phyloP scores from a whole-genome alignment of 2,888 invertebrate genomes.

The Agrypnus murinus region DNA sequence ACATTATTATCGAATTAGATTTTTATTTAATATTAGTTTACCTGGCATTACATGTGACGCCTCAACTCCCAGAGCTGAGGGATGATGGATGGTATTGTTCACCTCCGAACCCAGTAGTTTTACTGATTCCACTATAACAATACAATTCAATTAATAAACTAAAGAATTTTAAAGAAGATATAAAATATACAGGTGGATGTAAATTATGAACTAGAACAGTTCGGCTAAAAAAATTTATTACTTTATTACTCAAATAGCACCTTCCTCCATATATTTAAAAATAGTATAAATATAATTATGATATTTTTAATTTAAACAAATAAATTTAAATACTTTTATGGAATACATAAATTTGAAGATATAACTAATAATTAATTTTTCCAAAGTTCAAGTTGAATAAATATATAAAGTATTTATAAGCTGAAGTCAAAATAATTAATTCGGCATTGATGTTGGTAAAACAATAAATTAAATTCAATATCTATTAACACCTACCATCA shows the following conservation, averaged over 20 bases:
- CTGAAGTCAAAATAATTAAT: too few relatives aligned
- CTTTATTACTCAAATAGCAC: background rate
- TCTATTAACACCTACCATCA: too few relatives aligned
- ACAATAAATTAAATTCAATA: too few relatives aligned
- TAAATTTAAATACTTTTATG: too few relatives aligned
- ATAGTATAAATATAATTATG: background rate
- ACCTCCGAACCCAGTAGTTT: constrained; percentile 68
- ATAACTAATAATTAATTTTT: too few relatives aligned
- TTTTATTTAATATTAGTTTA: constrained; percentile 25
- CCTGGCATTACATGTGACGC: constrained; percentile 57
- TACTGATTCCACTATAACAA: constrained; percentile 66
- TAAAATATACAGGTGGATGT: background rate
- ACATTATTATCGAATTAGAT: background rate
- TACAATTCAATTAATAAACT: background rate
- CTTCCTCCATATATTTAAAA: background rate
- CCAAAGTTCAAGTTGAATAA: too few relatives aligned
- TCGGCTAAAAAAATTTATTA: background rate
- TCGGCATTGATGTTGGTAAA: too few relatives aligned
- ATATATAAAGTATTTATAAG: too few relatives aligned
- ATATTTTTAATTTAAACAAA: too few relatives aligned
- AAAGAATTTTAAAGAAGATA: background rate
- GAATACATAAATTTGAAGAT: too few relatives aligned
- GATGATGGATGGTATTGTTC: constrained; percentile 69
- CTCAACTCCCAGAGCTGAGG: constrained; percentile 67
- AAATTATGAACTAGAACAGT: constrained; percentile 1